Percentiles rank a stretch among this genome's conserved stretches.
Evolutionary conservation across 2,888 invertebrate genomes (phyloP).

Genomic region (Apodemia mormo): DNA sequence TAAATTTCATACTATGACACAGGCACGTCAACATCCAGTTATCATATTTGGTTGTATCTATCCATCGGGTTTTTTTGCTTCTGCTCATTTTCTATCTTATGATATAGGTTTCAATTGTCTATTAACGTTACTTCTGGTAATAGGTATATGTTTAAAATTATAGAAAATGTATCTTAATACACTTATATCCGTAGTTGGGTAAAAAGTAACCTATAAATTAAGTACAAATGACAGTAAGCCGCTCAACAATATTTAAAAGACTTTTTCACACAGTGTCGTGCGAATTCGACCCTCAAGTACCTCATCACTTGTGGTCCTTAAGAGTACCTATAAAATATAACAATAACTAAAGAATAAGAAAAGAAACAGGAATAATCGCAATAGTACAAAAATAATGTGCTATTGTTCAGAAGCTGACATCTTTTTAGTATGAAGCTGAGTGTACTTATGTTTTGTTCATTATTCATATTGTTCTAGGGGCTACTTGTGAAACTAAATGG

Average conservation of each 20-base stretch:
- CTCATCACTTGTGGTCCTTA: slow-evolving; percentile 46
- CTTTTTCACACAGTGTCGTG: slow-evolving; percentile 48
- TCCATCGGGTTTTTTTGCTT: too few species aligned
- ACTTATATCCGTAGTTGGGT: not conserved
- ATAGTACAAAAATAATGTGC: slow-evolving; percentile 72
- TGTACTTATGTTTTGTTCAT: slow-evolving; percentile 60
- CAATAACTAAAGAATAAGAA: slow-evolving; percentile 52
- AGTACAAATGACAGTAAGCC: not conserved
- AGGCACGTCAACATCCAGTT: too few species aligned
- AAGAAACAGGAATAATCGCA: slow-evolving; percentile 64
- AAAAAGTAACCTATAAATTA: not conserved
- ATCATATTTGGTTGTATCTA: too few species aligned
- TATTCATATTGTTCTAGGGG: slow-evolving; percentile 65
- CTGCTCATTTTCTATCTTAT: too few species aligned
- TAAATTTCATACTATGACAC: too few species aligned
- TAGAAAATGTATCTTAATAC: too few species aligned
- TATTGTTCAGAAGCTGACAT: slow-evolving; percentile 66
- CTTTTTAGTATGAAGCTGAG: slow-evolving; percentile 67
- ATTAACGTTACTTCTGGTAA: too few species aligned
- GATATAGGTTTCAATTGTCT: too few species aligned
- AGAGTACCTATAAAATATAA: slow-evolving; percentile 51
- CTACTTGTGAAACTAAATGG: slow-evolving; percentile 55
- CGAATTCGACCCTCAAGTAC: slow-evolving; percentile 47
- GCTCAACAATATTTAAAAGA: slow-evolving; percentile 25
- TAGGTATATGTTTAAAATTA: too few species aligned